Evolutionary conservation across 1,140 invertebrate species (phyloP).

Genomic region (Drosophila saltans): DNA sequence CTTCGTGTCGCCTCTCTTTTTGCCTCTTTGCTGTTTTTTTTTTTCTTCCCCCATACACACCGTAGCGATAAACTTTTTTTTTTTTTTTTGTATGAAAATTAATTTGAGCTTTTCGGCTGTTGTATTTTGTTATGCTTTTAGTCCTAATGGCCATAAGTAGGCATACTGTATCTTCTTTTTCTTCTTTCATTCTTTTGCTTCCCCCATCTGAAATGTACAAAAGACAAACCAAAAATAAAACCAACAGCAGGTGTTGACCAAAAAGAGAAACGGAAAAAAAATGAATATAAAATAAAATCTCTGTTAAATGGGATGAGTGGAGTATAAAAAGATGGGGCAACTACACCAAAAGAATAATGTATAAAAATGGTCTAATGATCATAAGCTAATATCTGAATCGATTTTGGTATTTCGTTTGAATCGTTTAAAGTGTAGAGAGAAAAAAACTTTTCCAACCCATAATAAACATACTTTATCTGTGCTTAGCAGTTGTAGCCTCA

Average conservation of each 20-base stretch:
- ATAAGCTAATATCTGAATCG: constrained; percentile 8
- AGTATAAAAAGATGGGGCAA: neutral
- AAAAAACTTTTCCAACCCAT: no score
- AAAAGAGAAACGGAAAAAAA: neutral
- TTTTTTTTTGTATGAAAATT: constrained; percentile 78
- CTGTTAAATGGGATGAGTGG: constrained; percentile 5
- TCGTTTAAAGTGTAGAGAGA: neutral
- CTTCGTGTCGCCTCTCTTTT: constrained; percentile 40
- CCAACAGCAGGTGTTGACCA: constrained; percentile 11
- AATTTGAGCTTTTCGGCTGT: constrained; percentile 70
- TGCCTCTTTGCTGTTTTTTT: constrained; percentile 2
- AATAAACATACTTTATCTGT: no score
- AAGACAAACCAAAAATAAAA: constrained; percentile 8
- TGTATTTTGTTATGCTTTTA: constrained; percentile 69
- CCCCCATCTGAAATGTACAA: neutral
- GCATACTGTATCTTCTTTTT: constrained; percentile 42
- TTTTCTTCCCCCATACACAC: constrained; percentile 6
- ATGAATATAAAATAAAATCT: constrained; percentile 12
- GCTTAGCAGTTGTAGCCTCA: no score
- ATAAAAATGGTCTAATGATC: constrained; percentile 1
- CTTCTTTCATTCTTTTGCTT: neutral
- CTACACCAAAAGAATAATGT: neutral
- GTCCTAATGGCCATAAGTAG: constrained; percentile 74
- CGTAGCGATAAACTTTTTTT: constrained; percentile 66
- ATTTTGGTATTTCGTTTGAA: neutral